Evolutionary conservation across 2,888 invertebrate species (phyloP).

Genomic region (Hirtodrosophila confusa): DNA sequence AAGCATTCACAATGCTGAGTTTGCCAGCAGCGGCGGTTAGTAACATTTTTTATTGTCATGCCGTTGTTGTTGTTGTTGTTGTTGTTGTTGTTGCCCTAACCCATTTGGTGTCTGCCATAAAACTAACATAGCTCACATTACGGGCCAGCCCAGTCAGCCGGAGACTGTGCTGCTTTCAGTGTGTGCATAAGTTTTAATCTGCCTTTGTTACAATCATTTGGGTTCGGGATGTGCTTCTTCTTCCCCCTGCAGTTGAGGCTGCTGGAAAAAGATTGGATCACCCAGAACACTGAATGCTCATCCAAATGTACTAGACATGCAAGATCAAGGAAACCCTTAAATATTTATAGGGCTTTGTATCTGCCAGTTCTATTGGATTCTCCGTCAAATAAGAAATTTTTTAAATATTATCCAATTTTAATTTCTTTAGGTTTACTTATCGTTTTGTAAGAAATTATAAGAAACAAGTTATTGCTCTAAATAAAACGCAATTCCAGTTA

Average conservation of each 20-base stretch:
- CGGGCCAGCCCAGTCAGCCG: conserved; percentile 48
- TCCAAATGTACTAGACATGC: background rate
- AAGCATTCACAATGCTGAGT: conserved; percentile 75
- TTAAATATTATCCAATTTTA: too few species aligned
- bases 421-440: too few species aligned
- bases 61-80: conserved; percentile 32
- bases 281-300: conserved; percentile 32
- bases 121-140: conserved; percentile 78
- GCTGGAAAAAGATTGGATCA: conserved; percentile 19
- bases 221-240: conserved; percentile 27
- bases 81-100: conserved; percentile 49
- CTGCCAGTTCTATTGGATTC: too few species aligned
- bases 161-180: conserved; percentile 48
- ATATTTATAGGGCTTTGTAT: too few species aligned
- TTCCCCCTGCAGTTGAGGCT: conserved; percentile 1
- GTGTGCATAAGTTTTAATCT: conserved; percentile 80
- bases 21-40: conserved; percentile 60
- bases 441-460: too few species aligned
- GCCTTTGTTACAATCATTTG: conserved; percentile 70
- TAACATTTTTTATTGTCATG: conserved; percentile 79
- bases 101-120: conserved; percentile 74
- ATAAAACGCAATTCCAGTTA: too few species aligned
- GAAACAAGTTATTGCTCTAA: too few species aligned
- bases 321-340: too few species aligned
- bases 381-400: too few species aligned